Conservation (phyloP, 2,113 vertebrate genomes). For the Chaetodon auriga region DNA sequence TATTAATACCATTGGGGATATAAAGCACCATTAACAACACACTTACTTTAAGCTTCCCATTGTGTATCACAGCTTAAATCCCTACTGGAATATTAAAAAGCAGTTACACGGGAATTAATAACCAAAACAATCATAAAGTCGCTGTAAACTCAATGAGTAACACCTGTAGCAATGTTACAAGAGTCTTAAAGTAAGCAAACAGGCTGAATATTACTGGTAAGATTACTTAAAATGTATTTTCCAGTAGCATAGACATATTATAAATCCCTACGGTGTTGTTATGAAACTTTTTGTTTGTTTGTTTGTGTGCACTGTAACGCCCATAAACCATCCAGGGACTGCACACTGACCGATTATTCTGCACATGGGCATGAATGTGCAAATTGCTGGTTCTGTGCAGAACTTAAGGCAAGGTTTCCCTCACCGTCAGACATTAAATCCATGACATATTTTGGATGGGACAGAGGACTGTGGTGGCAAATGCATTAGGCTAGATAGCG, state of each 20-base stretch:
- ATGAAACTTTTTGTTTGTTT: neutral
- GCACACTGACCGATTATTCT: slow-evolving; percentile 11
- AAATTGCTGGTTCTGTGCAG: neutral
- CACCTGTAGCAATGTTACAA: neutral
- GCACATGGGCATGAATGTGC: neutral
- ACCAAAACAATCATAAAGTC: neutral
- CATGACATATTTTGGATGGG: too few species aligned
- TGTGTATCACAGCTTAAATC: neutral
- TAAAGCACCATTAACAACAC: neutral
- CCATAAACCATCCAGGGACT: neutral
- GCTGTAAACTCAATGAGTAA: neutral
- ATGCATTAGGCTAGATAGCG: neutral
- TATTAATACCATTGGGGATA: neutral
- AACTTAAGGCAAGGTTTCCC: neutral
- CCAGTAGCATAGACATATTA: neutral
- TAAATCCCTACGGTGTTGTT: neutral
- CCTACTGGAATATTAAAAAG: neutral
- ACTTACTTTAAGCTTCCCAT: neutral
- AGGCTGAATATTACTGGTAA: neutral
- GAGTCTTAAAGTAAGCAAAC: neutral
- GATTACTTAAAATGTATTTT: neutral
- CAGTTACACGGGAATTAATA: neutral
- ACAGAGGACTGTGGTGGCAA: neutral
- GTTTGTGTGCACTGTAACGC: neutral
- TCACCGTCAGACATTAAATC: too few species aligned